A percentile compares a stretch with the other conserved stretches of the same genome.
Conservation (phyloP, 2,888 invertebrate genomes). For the Achlya flavicornis region DNA sequence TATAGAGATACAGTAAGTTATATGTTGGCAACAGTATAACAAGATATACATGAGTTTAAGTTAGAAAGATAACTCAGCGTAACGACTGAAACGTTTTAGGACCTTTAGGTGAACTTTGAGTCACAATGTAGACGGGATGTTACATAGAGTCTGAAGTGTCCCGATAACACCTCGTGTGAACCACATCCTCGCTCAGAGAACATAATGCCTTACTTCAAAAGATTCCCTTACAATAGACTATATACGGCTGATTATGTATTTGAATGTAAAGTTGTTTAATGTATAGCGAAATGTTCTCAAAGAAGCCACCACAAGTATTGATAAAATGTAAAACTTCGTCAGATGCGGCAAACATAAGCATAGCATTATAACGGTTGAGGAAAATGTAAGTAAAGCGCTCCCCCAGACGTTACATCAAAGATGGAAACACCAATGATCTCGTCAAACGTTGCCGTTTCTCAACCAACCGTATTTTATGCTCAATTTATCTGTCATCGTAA, state of each 20-base stretch:
- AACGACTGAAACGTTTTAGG: not conserved
- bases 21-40: not conserved
- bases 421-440: not conserved
- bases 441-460: not conserved
- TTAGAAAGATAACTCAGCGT: not conserved
- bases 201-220: not conserved
- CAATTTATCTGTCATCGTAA: slow-evolving; percentile 3
- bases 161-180: not conserved
- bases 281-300: no score
- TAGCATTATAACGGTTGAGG: not conserved
- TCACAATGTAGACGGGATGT: not conserved
- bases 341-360: not conserved
- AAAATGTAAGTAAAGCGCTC: not conserved
- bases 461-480: slow-evolving; percentile 1
- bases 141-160: not conserved
- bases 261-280: not conserved
- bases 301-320: not conserved
- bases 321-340: not conserved
- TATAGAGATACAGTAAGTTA: not conserved
- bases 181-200: not conserved
- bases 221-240: not conserved
- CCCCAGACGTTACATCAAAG: slow-evolving; percentile 4
- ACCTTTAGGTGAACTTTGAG: not conserved
- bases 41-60: not conserved
- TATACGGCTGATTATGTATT: not conserved